These are phyloP conservation scores for Acheta domesticus DNA, from an alignment of 2,888 invertebrate species.

Conservation along the genomic window DNA sequence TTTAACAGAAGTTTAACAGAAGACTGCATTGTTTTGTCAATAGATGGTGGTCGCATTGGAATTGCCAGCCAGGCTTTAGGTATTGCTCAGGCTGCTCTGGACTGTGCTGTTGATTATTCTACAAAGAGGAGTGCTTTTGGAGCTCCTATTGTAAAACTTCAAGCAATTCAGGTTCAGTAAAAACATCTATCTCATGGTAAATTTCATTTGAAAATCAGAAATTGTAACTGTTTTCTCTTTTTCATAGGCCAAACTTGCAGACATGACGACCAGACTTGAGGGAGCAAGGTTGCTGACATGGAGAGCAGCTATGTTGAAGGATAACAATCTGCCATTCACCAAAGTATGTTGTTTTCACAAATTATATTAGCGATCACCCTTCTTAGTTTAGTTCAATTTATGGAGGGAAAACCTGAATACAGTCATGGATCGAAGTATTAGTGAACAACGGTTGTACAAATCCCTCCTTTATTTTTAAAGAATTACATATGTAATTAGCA, in stretches of 20 bases:
- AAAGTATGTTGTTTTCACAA: conserved; percentile 54
- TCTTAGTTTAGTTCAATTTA: no score
- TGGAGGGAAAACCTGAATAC: no score
- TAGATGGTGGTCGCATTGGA: conserved; percentile 86
- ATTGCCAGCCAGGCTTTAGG: conserved; percentile 91
- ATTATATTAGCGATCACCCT: no score
- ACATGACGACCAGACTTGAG: conserved; percentile 82
- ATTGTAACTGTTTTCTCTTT: not conserved
- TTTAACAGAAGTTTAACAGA: no score
- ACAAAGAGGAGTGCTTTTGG: conserved; percentile 86
- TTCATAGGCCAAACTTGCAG: conserved; percentile 77
- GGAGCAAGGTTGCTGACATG: conserved; percentile 84
- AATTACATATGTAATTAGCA: no score
- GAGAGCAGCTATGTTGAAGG: conserved; percentile 88
- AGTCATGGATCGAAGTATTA: no score
- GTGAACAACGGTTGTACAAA: no score
- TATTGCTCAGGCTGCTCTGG: conserved; percentile 89
- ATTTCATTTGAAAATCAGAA: not conserved
- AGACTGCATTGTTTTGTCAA: no score
- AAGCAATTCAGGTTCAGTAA: conserved; percentile 66
- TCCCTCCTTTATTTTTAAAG: no score
- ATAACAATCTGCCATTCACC: conserved; percentile 73
- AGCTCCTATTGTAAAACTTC: conserved; percentile 79
- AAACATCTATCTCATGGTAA: conserved; percentile 35
- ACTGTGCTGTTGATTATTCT: conserved; percentile 88